Percentiles rank a stretch among this genome's conserved stretches.
phyloP scores from a whole-genome alignment of 1,140 invertebrate species.

The Battus philenor region DNA sequence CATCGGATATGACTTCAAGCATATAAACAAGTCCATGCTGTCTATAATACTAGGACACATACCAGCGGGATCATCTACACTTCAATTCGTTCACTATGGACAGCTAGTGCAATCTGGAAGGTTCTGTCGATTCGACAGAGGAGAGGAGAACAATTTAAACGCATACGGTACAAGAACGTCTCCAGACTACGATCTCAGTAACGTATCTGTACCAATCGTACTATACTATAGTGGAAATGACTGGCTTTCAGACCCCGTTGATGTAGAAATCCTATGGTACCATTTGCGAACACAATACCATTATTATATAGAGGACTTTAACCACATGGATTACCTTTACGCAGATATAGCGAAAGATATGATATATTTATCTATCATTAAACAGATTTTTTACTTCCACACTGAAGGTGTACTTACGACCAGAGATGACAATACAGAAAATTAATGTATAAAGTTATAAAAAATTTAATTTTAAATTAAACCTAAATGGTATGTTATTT shows the following conservation, averaged over 20 bases:
- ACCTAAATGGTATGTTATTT: too few species aligned
- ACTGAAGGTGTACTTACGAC: too few species aligned
- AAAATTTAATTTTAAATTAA: too few species aligned
- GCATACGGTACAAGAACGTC: constrained; percentile 73
- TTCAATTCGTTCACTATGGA: constrained; percentile 85
- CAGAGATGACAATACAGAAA: too few species aligned
- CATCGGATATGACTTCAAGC: constrained; percentile 70
- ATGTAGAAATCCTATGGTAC: constrained; percentile 77
- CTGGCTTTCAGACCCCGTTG: constrained; percentile 76
- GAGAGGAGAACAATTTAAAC: constrained; percentile 57
- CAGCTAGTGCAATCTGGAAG: constrained; percentile 76
- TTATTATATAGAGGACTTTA: constrained; percentile 77
- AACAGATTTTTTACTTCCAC: constrained; percentile 52
- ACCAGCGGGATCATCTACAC: constrained; percentile 86
- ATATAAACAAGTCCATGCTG: constrained; percentile 75
- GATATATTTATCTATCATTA: constrained; percentile 71
- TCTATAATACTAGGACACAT: constrained; percentile 85
- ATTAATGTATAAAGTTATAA: too few species aligned
- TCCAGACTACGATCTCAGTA: constrained; percentile 79
- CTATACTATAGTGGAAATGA: constrained; percentile 83
- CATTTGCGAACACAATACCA: constrained; percentile 61
- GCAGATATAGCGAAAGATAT: constrained; percentile 76
- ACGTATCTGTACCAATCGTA: constrained; percentile 79
- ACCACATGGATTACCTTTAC: constrained; percentile 84
- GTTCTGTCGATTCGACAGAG: constrained; percentile 72